phyloP scores from a whole-genome alignment of 2,797 vertebrate species.

The Acrossocheilus wenchowensis region DNA sequence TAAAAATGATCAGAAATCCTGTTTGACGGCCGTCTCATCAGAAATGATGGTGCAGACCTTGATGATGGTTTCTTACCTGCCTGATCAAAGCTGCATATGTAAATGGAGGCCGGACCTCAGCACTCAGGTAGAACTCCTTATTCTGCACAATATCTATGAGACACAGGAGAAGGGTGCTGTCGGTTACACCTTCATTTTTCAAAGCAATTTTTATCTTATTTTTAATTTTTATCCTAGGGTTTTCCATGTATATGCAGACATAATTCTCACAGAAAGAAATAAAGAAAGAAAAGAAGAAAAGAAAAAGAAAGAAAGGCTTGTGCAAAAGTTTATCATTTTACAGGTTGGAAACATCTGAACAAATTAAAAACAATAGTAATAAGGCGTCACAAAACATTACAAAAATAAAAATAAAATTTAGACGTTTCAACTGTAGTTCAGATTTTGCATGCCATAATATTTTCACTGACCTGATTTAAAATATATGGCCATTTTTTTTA shows the following conservation, averaged over 20 bases:
- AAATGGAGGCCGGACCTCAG: constrained; percentile 97
- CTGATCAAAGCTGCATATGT: constrained; percentile 99
- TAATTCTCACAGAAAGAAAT: background rate
- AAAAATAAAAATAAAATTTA: too few species aligned
- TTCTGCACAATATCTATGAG: constrained; percentile 96
- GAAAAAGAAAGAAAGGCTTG: background rate
- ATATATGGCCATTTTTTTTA: too few species aligned
- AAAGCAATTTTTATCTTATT: background rate
- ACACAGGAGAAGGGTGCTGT: background rate
- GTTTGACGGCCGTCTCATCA: background rate
- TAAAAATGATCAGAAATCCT: background rate
- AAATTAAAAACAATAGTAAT: background rate
- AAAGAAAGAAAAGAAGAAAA: too few species aligned
- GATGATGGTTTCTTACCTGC: constrained; percentile 83
- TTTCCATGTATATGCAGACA: background rate
- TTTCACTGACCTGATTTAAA: too few species aligned
- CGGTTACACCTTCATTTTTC: background rate
- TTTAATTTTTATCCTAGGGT: background rate
- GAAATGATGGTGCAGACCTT: background rate
- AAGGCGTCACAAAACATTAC: background rate
- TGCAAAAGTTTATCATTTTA: background rate
- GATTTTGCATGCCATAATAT: too few species aligned
- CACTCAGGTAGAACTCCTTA: constrained; percentile 98
- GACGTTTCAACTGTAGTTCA: too few species aligned
- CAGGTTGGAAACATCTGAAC: background rate